Conservation (phyloP, 2,113 vertebrate genomes). For the Puntigrus tetrazona region DNA sequence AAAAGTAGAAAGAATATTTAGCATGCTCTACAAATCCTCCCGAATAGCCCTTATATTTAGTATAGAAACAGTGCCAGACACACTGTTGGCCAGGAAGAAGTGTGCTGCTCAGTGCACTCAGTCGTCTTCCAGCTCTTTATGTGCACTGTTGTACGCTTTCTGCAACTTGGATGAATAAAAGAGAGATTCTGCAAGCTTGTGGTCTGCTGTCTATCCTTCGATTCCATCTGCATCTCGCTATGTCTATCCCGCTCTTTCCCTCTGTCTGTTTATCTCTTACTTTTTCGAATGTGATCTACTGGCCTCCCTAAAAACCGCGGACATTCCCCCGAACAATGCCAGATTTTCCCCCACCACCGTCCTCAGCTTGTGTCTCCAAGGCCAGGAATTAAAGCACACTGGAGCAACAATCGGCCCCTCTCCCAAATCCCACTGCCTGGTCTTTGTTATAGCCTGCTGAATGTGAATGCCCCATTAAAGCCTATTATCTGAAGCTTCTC, state of each 20-base stretch:
- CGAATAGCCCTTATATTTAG: background rate
- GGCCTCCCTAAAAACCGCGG: constrained; percentile 54
- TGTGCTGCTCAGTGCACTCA: background rate
- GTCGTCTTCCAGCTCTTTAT: constrained; percentile 11
- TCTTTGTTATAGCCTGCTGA: constrained; percentile 63
- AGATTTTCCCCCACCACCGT: constrained; percentile 52
- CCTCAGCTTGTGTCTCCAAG: constrained; percentile 51
- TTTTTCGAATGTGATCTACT: constrained; percentile 11
- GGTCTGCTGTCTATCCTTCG: background rate
- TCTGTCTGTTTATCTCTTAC: constrained; percentile 29
- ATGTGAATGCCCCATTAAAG: constrained; percentile 68
- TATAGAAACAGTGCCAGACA: background rate
- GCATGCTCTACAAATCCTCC: background rate
- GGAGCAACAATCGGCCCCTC: constrained; percentile 55
- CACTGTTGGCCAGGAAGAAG: constrained; percentile 12
- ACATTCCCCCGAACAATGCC: constrained; percentile 62
- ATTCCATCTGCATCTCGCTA: constrained; percentile 9
- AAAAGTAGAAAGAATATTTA: background rate
- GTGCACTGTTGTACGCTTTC: background rate
- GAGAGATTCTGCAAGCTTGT: background rate
- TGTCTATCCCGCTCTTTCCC: constrained; percentile 21
- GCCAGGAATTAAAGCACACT: constrained; percentile 54
- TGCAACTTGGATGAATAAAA: constrained; percentile 6
- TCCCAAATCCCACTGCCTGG: constrained; percentile 59
- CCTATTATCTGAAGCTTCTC: constrained; percentile 65